phyloP scores from a whole-genome alignment of 1,140 invertebrate species.

The Frieseomelitta varia region DNA sequence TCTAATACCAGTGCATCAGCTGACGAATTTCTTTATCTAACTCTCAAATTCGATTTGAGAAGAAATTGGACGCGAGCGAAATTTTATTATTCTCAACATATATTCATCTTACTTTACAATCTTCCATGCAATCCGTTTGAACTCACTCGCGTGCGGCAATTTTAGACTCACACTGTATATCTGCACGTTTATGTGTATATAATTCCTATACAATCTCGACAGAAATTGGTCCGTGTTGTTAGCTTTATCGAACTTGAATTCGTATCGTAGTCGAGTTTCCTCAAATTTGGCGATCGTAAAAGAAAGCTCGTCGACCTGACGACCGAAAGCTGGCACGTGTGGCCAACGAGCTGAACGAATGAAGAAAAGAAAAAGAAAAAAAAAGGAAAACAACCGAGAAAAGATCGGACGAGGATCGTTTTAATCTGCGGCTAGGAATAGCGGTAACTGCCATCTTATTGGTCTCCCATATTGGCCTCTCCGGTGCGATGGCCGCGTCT shows the following conservation, averaged over 20 bases:
- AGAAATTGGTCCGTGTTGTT: not conserved
- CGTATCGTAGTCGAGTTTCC: not conserved
- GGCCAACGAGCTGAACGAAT: not conserved
- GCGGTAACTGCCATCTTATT: conserved; percentile 62
- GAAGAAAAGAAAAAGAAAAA: not conserved
- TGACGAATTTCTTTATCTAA: no score
- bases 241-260: not conserved
- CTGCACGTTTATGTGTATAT: no score
- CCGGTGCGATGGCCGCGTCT: conserved; percentile 20
- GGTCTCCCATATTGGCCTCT: conserved; percentile 53
- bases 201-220: no score
- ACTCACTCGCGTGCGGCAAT: no score
- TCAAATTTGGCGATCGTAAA: not conserved
- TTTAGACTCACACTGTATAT: no score
- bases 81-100: no score
- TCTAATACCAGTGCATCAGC: no score
- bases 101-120: no score
- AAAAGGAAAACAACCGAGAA: not conserved
- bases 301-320: not conserved
- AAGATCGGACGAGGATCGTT: conserved; percentile 44
- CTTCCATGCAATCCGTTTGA: no score
- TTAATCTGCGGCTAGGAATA: conserved; percentile 58
- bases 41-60: no score
- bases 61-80: no score
- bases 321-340: conserved; percentile 3